Conservation (phyloP, 1,140 invertebrate species). For the Hylaeus anthracinus region DNA sequence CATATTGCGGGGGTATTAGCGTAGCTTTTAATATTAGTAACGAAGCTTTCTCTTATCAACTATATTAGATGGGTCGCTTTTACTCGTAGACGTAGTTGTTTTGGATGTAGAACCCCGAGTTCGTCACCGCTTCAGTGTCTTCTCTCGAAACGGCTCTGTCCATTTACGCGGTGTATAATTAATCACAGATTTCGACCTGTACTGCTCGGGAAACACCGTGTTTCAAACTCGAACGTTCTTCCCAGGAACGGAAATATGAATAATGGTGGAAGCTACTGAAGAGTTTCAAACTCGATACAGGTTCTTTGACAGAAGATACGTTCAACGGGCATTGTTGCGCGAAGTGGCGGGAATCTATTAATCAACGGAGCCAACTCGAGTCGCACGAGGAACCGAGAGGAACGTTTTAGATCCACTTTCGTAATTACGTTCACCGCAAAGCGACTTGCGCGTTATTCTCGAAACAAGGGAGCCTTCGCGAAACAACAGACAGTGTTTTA, state of each 20-base stretch:
- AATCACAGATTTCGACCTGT: neutral
- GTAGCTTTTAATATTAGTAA: no score
- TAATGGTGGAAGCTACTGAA: constrained; percentile 31
- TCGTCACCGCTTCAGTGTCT: neutral
- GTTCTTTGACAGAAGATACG: constrained; percentile 17
- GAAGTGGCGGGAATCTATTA: constrained; percentile 36
- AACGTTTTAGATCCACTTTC: constrained; percentile 9
- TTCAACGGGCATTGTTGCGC: constrained; percentile 17
- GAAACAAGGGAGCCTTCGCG: neutral
- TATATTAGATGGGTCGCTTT: no score
- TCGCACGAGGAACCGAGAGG: neutral
- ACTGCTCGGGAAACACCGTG: no score
- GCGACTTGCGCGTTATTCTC: neutral
- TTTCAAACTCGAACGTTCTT: neutral
- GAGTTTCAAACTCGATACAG: constrained; percentile 33
- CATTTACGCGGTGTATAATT: neutral
- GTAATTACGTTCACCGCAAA: constrained; percentile 19
- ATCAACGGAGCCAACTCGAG: constrained; percentile 26
- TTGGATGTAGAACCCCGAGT: no score
- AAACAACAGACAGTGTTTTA: neutral
- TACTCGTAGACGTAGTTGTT: no score
- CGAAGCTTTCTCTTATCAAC: no score
- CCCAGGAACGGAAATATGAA: constrained; percentile 18
- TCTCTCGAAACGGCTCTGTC: constrained; percentile 2
- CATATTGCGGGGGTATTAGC: no score